Evolutionary conservation across 2,888 invertebrate species (phyloP).

Genomic region (Tyria jacobaeae): DNA sequence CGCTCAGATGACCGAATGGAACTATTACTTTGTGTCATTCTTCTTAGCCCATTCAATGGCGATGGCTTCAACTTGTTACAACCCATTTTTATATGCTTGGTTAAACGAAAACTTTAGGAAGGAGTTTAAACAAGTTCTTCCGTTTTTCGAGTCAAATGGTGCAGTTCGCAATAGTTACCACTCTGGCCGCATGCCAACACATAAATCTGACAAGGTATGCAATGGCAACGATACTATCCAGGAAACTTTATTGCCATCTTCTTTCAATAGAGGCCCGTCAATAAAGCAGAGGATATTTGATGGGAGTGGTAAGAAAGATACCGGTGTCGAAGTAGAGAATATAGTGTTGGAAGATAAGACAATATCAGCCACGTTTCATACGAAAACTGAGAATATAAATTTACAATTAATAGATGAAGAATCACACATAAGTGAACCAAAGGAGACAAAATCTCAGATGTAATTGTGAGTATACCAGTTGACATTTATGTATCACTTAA

Average conservation of each 20-base stretch:
- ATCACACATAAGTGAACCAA: constrained; percentile 70
- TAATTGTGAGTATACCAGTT: constrained; percentile 67
- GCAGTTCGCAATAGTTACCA: constrained; percentile 83
- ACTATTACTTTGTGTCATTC: constrained; percentile 95
- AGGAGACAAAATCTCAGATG: constrained; percentile 62
- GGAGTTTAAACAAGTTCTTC: constrained; percentile 94
- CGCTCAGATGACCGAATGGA: constrained; percentile 88
- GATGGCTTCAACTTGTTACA: constrained; percentile 98
- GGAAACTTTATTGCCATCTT: constrained; percentile 87
- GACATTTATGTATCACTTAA: not conserved
- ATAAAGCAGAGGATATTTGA: constrained; percentile 73
- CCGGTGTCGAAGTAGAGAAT: constrained; percentile 86
- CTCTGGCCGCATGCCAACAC: constrained; percentile 77
- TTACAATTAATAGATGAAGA: constrained; percentile 80
- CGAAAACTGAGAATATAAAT: constrained; percentile 73
- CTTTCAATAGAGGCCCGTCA: constrained; percentile 85
- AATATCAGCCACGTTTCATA: constrained; percentile 71
- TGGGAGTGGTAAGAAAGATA: constrained; percentile 77
- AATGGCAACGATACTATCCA: constrained; percentile 92
- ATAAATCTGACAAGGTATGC: constrained; percentile 89
- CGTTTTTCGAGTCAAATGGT: constrained; percentile 86
- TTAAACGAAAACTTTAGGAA: constrained; percentile 98
- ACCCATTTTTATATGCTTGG: constrained; percentile 99
- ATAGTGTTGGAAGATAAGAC: constrained; percentile 83
- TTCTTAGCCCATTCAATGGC: constrained; percentile 97